Conservation (phyloP, 1,140 invertebrate species). For the Halesus radiatus region DNA sequence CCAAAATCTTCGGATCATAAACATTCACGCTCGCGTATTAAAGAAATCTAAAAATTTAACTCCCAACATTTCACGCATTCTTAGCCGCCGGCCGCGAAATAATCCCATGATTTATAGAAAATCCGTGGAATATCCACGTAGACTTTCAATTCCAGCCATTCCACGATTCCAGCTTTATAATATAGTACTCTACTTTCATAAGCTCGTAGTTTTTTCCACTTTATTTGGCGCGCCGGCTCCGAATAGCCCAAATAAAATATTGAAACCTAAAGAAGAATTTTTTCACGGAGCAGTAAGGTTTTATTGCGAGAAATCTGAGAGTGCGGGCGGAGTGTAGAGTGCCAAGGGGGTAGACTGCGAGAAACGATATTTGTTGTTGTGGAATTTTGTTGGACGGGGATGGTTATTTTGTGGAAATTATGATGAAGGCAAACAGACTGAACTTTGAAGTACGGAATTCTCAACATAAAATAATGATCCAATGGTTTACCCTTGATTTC, state of each 20-base stretch:
- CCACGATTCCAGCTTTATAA: background rate
- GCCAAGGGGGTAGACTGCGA: too few relatives aligned
- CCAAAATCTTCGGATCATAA: too few relatives aligned
- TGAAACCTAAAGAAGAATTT: constrained; percentile 11
- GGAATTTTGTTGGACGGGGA: too few relatives aligned
- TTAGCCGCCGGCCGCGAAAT: constrained; percentile 14
- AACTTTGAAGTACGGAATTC: too few relatives aligned
- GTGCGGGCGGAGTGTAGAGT: background rate
- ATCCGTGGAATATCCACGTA: background rate
- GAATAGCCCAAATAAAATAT: constrained; percentile 37
- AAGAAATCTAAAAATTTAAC: too few relatives aligned
- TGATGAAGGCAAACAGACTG: too few relatives aligned
- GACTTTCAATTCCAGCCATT: constrained; percentile 10
- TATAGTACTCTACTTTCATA: constrained; percentile 34
- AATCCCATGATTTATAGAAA: background rate
- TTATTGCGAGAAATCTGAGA: constrained; percentile 19
- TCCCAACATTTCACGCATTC: background rate
- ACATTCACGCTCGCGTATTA: too few relatives aligned
- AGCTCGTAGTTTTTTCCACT: constrained; percentile 28
- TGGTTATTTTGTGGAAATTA: too few relatives aligned
- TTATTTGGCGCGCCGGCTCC: constrained; percentile 27
- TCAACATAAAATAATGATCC: too few relatives aligned
- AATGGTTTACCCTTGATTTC: too few relatives aligned
- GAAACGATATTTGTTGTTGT: too few relatives aligned
- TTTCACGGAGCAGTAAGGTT: background rate